phyloP scores from a whole-genome alignment of 2,888 invertebrate genomes.

The Drosophila buzzatii region DNA sequence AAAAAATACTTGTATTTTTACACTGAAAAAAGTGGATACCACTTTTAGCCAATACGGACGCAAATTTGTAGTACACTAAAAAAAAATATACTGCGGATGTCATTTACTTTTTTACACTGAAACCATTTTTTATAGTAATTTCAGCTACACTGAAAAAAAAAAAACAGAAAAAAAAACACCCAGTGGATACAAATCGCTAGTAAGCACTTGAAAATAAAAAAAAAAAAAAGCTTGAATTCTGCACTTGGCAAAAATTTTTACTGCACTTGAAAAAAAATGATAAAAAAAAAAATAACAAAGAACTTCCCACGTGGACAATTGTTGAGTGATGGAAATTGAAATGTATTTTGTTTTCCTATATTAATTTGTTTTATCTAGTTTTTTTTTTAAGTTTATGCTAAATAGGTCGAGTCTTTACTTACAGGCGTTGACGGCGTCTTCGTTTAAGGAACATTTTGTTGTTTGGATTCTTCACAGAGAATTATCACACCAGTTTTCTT shows the following conservation, averaged over 20 bases:
- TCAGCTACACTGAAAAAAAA: conserved; percentile 27
- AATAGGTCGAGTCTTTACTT: conserved; percentile 67
- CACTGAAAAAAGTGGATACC: conserved; percentile 4
- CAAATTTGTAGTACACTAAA: conserved; percentile 13
- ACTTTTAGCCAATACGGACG: conserved; percentile 23
- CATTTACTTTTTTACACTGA: conserved; percentile 10
- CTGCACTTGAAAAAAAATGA: conserved; percentile 10
- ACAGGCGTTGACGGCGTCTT: conserved; percentile 73
- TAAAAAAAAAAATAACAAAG: background rate
- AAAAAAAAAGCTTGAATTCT: background rate
- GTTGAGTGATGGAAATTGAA: conserved; percentile 22
- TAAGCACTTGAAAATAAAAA: conserved; percentile 24
- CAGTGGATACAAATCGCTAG: conserved; percentile 14
- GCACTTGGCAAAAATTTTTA: conserved; percentile 40
- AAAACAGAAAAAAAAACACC: conserved; percentile 1
- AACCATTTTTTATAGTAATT: conserved; percentile 8
- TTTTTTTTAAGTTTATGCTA: conserved; percentile 17
- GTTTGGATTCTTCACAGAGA: conserved; percentile 56
- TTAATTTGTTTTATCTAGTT: conserved; percentile 8
- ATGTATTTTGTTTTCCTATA: conserved; percentile 25
- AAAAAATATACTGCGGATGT: conserved; percentile 23
- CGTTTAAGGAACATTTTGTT: conserved; percentile 71
- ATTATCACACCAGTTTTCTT: conserved; percentile 49
- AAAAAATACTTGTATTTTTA: background rate
- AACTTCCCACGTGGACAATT: conserved; percentile 42